A percentile compares a stretch with the other conserved stretches of the same genome.
Evolutionary conservation across 2,888 invertebrate species (phyloP).

Genomic region (Eristalis arbustorum): DNA sequence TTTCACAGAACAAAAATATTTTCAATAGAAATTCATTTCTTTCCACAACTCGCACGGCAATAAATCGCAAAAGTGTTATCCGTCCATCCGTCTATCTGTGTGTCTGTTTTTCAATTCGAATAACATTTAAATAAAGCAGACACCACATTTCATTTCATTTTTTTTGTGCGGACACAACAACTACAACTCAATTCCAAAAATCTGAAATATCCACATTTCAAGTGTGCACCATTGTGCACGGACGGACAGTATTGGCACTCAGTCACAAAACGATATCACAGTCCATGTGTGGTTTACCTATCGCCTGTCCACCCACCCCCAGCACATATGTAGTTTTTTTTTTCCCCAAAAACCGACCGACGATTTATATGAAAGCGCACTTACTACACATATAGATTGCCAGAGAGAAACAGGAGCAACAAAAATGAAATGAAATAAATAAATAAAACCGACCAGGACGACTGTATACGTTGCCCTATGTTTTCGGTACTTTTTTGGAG

Average conservation of each 20-base stretch:
- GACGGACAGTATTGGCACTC: constrained; percentile 57
- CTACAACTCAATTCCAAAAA: constrained; percentile 6
- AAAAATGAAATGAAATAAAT: constrained; percentile 8
- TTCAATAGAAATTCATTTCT: background rate
- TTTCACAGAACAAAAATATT: background rate
- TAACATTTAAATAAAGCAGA: constrained; percentile 50
- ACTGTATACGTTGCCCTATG: constrained; percentile 1
- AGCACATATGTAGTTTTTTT: constrained; percentile 24
- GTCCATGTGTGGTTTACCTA: constrained; percentile 65
- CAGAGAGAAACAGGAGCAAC: constrained; percentile 18
- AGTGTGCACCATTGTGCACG: constrained; percentile 51
- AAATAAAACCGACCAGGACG: background rate
- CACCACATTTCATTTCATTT: constrained; percentile 12
- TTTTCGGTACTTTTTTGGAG: constrained; percentile 49
- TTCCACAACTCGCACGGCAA: background rate
- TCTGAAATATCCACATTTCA: constrained; percentile 53
- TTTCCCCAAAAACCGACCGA: background rate
- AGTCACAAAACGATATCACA: constrained; percentile 56
- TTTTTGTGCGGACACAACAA: background rate
- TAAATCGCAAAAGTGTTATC: background rate
- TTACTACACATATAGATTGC: constrained; percentile 59
- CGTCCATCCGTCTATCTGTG: background rate
- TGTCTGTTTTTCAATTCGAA: constrained; percentile 35
- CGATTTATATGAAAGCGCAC: constrained; percentile 63
- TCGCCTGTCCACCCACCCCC: background rate